phyloP scores from a whole-genome alignment of 2,888 invertebrate species.

The Drosophila leonis region DNA sequence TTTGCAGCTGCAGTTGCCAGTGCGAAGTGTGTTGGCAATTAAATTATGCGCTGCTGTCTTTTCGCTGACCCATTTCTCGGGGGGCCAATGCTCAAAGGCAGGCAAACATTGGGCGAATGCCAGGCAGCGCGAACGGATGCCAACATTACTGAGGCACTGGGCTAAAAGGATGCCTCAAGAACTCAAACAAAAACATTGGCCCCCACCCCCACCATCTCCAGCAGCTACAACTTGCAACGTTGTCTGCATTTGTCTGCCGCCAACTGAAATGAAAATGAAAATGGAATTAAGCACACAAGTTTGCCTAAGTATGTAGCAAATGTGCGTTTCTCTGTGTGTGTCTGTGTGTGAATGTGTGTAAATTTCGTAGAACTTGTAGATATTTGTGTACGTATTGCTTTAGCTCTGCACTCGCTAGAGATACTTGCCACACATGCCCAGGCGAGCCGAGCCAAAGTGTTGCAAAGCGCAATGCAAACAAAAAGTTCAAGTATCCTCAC shows the following conservation, averaged over 20 bases:
- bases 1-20: conserved; percentile 30
- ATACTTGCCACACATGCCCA: conserved; percentile 46
- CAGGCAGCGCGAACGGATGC: conserved; percentile 6
- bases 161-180: conserved; percentile 56
- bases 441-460: conserved; percentile 15
- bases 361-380: conserved; percentile 42
- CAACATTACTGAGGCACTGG: conserved; percentile 55
- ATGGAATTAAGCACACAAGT: conserved; percentile 77
- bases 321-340: conserved; percentile 5
- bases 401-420: conserved; percentile 33
- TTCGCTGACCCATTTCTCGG: conserved; percentile 57
- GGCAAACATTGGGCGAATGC: conserved; percentile 33
- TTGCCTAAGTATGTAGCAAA: conserved; percentile 49
- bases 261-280: conserved; percentile 71
- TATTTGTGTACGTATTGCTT: conserved; percentile 49
- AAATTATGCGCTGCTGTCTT: conserved; percentile 46
- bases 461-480: conserved; percentile 49
- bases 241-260: conserved; percentile 19
- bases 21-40: conserved; percentile 50
- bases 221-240: conserved; percentile 4
- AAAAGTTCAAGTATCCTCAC: conserved; percentile 70
- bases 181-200: conserved; percentile 62
- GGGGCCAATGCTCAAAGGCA: conserved; percentile 23
- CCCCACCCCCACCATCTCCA: not conserved
- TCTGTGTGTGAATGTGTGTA: not conserved